A percentile compares a stretch with the other conserved stretches of the same genome.
Conservation (phyloP, 64 coral and sea anemone species). For the Astreopora myriophthalma region DNA sequence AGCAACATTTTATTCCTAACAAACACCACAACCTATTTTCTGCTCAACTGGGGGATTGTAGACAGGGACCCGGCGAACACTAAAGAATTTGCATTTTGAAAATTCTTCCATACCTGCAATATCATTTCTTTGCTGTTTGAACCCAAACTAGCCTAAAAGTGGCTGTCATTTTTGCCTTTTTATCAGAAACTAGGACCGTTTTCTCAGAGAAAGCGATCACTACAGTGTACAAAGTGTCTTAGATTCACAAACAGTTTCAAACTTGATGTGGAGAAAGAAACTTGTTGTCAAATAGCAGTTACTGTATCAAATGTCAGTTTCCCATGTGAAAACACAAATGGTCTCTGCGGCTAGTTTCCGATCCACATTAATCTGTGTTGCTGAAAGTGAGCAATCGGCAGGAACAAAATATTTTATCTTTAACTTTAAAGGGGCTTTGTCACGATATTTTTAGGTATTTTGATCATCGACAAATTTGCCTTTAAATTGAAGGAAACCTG, state of each 20-base stretch:
- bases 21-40: neutral
- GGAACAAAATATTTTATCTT: neutral
- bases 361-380: neutral
- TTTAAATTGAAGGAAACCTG: no score
- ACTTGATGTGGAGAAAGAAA: neutral
- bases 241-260: neutral
- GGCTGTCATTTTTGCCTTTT: neutral
- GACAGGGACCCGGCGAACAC: neutral
- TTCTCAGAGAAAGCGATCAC: neutral
- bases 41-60: neutral
- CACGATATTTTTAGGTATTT: no score
- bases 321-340: no score
- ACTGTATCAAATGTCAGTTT: no score
- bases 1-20: no score
- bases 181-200: neutral
- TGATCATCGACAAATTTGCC: no score
- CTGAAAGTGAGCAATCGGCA: neutral
- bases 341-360: neutral
- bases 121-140: neutral
- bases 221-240: neutral
- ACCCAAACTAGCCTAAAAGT: neutral
- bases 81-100: neutral
- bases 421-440: no score
- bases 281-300: neutral
- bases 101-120: slow-evolving; percentile 15